Conservation (phyloP, 2,797 vertebrate species). For the Gymnocypris eckloni region DNA sequence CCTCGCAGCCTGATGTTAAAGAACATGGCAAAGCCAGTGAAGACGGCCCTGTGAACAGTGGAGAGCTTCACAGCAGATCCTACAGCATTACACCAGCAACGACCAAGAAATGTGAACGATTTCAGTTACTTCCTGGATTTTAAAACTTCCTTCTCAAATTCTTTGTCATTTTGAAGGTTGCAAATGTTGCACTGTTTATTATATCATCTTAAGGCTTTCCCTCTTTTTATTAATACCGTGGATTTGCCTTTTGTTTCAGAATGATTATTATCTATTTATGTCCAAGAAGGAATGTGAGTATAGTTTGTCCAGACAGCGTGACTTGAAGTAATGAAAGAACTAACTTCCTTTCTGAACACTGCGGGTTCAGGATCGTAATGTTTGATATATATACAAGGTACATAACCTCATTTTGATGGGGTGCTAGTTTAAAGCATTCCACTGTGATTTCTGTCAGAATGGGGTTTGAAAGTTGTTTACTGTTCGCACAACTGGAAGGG, state of each 20-base stretch:
- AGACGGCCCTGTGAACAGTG: constrained; percentile 36
- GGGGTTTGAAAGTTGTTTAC: constrained; percentile 35
- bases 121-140: constrained; percentile 67
- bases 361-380: background rate
- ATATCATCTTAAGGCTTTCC: constrained; percentile 3
- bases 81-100: constrained; percentile 48
- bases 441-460: constrained; percentile 60
- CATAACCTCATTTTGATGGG: constrained; percentile 63
- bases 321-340: constrained; percentile 40
- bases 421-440: constrained; percentile 61
- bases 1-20: constrained; percentile 21
- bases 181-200: constrained; percentile 1
- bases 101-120: constrained; percentile 40
- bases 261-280: background rate
- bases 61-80: constrained; percentile 45
- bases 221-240: background rate
- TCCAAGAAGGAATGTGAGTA: constrained; percentile 40
- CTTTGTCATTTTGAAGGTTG: constrained; percentile 36
- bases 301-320: constrained; percentile 70
- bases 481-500: background rate
- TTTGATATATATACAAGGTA: constrained; percentile 1
- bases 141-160: constrained; percentile 58
- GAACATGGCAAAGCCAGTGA: constrained; percentile 9
- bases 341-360: constrained; percentile 16
- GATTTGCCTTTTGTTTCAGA: constrained; percentile 4